Base-by-base conservation (phyloP, 2,113 vertebrate genomes). In the Brevimyrus niger region DNA sequence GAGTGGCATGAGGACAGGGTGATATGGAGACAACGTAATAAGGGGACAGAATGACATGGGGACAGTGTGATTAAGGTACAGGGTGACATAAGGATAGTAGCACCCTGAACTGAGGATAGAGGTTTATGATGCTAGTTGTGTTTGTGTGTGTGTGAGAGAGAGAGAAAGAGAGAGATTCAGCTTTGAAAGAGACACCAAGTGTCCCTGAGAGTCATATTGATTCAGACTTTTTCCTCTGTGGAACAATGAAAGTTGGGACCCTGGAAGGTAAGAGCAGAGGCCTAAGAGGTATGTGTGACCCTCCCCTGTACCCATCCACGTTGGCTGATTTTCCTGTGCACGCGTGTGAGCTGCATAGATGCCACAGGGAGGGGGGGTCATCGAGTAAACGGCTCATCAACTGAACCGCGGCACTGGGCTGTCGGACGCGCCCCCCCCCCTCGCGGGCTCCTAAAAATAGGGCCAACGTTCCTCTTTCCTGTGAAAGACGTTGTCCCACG, bases 381-480 rank as follows among this genome's bases (percentile, higher is more conserved):
- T 58, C 51, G 91, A 92, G 92, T 92, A 92, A 93, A 91, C 89
- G 50, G 87, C 89, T 91, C 87, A 53, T 87, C 61, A 83, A 42
- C 87, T 88, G 48, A 58, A 85, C 84, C 88, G 88, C 91, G 89
- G 92, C 90, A 92, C 92, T 91, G 86, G 92, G 92, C 69, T 6
- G 27, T 15, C 91, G 91, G 91, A 93, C 92, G 90, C 91, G 0
- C 88, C 90, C 47, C 13, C 50, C 3, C 88, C 89, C 91, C 91
- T 83, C 85, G 88, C 73, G 86, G 84, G 89, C 87, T 90, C 88
- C 91, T 93, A 93, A 91, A 91, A 93, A 92, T 93, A 93, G 90
- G 58, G 55, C 31, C 76, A 93, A 92, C 83, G 69, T 91, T 91
- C 80, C 89, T 92, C 73, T 90, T 47, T 86, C 80, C 61, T 65